Percentiles rank a stretch among this genome's conserved stretches.
Evolutionary conservation across 2,113 vertebrate genomes (phyloP).

Genomic region (Gymnarchus niloticus): DNA sequence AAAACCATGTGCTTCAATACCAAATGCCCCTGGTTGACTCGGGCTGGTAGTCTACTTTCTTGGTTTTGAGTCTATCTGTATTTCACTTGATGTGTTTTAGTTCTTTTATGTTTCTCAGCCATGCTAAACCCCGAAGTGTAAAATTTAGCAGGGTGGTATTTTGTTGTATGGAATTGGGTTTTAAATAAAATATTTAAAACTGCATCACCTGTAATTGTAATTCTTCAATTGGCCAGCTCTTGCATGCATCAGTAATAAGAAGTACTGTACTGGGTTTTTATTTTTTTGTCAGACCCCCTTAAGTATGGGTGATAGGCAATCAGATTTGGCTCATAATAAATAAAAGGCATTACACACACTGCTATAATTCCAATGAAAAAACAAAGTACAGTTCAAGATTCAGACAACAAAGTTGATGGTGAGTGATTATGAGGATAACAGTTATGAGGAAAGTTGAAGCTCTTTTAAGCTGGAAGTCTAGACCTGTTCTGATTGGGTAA

Average conservation of each 20-base stretch:
- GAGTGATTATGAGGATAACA: background rate
- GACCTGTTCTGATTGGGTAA: background rate
- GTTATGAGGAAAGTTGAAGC: background rate
- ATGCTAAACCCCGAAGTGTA: background rate
- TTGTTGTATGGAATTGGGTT: slow-evolving; percentile 27
- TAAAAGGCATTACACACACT: background rate
- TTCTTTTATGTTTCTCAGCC: background rate
- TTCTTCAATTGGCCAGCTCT: background rate
- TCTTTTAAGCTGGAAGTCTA: background rate
- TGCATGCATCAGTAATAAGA: background rate
- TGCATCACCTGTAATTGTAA: background rate
- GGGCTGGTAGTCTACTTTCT: background rate
- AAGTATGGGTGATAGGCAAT: background rate
- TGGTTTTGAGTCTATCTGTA: background rate
- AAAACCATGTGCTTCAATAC: background rate
- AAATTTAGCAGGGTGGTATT: background rate
- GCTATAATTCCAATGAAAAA: background rate
- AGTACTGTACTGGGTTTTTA: background rate
- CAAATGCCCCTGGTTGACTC: background rate
- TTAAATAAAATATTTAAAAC: slow-evolving; percentile 39
- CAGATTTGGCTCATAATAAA: slow-evolving; percentile 7
- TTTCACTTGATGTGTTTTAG: background rate
- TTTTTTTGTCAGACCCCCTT: background rate
- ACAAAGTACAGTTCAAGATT: background rate
- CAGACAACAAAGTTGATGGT: background rate